A percentile compares a stretch with the other conserved stretches of the same genome.
phyloP scores from a whole-genome alignment of 2,113 vertebrate genomes.

The Numida meleagris region DNA sequence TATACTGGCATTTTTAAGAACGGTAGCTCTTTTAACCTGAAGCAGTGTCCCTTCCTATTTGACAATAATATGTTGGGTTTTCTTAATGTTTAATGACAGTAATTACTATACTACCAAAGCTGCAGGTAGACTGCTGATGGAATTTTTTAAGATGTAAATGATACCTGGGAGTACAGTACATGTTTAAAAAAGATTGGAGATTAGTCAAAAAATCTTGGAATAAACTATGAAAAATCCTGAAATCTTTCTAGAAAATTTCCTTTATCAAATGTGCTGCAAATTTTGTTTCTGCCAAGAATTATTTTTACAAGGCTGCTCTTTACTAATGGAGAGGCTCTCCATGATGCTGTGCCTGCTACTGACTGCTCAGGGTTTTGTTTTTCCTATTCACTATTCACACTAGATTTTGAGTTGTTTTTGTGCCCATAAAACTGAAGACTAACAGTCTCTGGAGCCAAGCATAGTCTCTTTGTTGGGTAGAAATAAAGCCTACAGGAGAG shows the following conservation, averaged over 20 bases:
- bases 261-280: neutral
- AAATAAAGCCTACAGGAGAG: constrained; percentile 69
- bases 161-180: neutral
- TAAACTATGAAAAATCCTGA: neutral
- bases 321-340: constrained; percentile 20
- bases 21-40: neutral
- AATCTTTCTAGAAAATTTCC: constrained; percentile 5
- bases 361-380: constrained; percentile 7
- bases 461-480: constrained; percentile 63
- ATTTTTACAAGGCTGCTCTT: constrained; percentile 25
- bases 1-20: neutral
- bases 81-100: neutral
- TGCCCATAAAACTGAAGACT: constrained; percentile 63
- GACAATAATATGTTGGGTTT: neutral
- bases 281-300: constrained; percentile 10
- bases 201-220: neutral
- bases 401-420: constrained; percentile 56
- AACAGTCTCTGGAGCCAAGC: constrained; percentile 58
- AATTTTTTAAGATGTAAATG: neutral
- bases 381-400: constrained; percentile 61
- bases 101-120: neutral
- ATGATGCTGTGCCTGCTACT: constrained; percentile 36
- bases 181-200: neutral
- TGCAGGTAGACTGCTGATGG: neutral
- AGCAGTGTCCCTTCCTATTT: neutral